Evolutionary conservation across 2,113 vertebrate genomes (phyloP).

Genomic region (Diadophis punctatus): DNA sequence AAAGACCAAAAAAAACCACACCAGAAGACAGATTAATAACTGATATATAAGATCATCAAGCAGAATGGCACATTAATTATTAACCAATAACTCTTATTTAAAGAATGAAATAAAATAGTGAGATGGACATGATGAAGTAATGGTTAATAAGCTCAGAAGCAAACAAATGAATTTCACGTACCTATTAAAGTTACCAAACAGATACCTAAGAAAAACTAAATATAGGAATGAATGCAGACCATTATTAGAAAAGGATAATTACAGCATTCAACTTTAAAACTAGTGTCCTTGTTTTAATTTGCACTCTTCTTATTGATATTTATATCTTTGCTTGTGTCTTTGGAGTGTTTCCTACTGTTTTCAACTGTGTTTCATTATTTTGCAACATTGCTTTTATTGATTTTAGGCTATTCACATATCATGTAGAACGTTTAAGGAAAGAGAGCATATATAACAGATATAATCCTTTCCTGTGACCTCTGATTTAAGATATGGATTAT

Average conservation of each 20-base stretch:
- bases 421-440: background rate
- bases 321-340: background rate
- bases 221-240: background rate
- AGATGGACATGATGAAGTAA: background rate
- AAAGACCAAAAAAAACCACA: background rate
- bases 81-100: background rate
- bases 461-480: background rate
- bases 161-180: background rate
- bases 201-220: background rate
- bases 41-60: background rate
- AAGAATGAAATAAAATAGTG: background rate
- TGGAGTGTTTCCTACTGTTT: background rate
- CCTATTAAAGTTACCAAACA: background rate
- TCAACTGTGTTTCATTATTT: background rate
- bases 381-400: background rate
- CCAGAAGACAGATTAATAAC: background rate
- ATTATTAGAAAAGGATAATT: background rate
- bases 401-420: background rate
- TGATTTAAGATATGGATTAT: background rate
- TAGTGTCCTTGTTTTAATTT: background rate
- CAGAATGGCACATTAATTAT: background rate
- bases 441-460: background rate
- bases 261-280: background rate
- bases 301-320: background rate
- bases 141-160: background rate